phyloP scores from a whole-genome alignment of 2,797 vertebrate genomes.

The Micrastur ruficollis region DNA sequence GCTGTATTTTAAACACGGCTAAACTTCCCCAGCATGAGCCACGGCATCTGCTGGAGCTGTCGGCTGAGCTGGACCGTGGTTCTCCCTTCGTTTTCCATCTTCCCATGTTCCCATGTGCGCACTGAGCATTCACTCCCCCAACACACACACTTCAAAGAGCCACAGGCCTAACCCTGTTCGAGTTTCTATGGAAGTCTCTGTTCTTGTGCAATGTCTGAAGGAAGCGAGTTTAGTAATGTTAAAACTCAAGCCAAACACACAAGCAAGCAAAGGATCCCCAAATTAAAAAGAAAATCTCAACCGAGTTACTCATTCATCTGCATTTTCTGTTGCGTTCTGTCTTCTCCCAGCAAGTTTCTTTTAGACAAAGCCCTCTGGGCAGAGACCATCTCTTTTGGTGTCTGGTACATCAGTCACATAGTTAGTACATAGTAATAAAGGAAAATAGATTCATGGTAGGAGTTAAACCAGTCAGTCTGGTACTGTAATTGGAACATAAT shows the following conservation, averaged over 20 bases:
- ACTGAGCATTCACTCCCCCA: neutral
- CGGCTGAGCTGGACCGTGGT: neutral
- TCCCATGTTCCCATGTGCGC: neutral
- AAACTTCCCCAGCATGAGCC: neutral
- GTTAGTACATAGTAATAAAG: slow-evolving; percentile 53
- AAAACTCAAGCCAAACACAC: slow-evolving; percentile 34
- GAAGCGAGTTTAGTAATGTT: slow-evolving; percentile 22
- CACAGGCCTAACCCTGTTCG: slow-evolving; percentile 19
- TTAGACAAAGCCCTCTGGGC: slow-evolving; percentile 55
- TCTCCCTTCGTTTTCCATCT: neutral
- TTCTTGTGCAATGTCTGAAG: slow-evolving; percentile 43
- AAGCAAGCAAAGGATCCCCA: neutral
- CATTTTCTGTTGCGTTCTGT: neutral
- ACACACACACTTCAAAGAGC: neutral
- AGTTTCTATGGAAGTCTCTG: slow-evolving; percentile 7
- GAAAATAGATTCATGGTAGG: slow-evolving; percentile 46
- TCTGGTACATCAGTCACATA: slow-evolving; percentile 57
- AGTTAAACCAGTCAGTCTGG: slow-evolving; percentile 62
- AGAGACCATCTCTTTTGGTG: slow-evolving; percentile 59
- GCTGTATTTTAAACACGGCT: neutral
- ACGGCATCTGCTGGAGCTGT: neutral
- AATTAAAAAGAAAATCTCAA: slow-evolving; percentile 41
- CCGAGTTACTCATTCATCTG: slow-evolving; percentile 37
- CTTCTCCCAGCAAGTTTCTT: neutral
- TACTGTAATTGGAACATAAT: slow-evolving; percentile 59